A percentile compares a stretch with the other conserved stretches of the same genome.
phyloP scores from a whole-genome alignment of 2,888 invertebrate genomes.

The Cephalotes varians region DNA sequence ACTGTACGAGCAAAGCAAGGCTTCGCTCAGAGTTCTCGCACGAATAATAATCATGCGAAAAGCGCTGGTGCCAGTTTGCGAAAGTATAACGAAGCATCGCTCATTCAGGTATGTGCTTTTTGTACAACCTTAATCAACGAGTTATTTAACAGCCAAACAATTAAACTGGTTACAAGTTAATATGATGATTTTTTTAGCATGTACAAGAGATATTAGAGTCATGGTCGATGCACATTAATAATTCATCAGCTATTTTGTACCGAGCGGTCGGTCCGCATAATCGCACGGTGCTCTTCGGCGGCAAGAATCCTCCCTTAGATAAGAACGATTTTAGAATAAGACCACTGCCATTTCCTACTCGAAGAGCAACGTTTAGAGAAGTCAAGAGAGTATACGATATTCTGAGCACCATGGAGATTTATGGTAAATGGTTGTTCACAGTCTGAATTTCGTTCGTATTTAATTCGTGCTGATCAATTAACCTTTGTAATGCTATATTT shows the following conservation, averaged over 20 bases:
- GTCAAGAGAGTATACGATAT: constrained; percentile 91
- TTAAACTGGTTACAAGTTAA: not conserved
- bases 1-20: constrained; percentile 95
- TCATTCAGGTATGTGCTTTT: constrained; percentile 88
- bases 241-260: constrained; percentile 91
- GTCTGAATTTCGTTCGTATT: not conserved
- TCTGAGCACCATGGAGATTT: constrained; percentile 89
- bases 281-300: constrained; percentile 91
- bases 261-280: constrained; percentile 92
- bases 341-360: constrained; percentile 93
- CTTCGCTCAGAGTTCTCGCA: constrained; percentile 89
- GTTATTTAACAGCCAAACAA: not conserved
- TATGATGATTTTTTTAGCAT: constrained; percentile 87
- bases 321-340: constrained; percentile 89
- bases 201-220: constrained; percentile 90
- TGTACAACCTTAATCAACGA: not conserved
- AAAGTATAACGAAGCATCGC: constrained; percentile 92
- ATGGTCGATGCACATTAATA: constrained; percentile 90
- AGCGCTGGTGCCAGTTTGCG: constrained; percentile 94
- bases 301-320: constrained; percentile 90
- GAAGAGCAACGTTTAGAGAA: constrained; percentile 93
- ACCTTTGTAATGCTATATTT: not conserved
- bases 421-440: constrained; percentile 86
- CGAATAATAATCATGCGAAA: constrained; percentile 89
- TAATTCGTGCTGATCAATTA: not conserved